These are phyloP conservation scores for Neria commutata DNA, from an alignment of 2,888 invertebrate species.

Conservation along the genomic window DNA sequence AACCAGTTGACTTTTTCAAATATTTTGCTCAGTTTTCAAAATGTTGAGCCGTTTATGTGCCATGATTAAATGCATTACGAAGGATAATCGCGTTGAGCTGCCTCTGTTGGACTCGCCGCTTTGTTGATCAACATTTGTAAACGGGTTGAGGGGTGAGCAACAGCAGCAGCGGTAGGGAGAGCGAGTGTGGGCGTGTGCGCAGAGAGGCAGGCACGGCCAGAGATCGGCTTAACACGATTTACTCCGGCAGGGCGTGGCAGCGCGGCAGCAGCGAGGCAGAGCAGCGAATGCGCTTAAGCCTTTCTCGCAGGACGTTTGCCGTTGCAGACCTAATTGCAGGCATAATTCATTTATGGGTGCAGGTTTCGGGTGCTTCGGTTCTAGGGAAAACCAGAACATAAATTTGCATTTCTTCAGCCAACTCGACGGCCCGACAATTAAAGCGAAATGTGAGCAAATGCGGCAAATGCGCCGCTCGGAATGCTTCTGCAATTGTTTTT, in stretches of 20 bases:
- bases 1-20: conserved; percentile 58
- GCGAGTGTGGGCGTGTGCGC: conserved; percentile 29
- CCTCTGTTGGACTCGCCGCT: conserved; percentile 34
- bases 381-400: conserved; percentile 37
- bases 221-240: conserved; percentile 41
- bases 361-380: conserved; percentile 22
- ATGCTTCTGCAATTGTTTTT: conserved; percentile 4
- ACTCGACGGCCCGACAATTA: conserved; percentile 23
- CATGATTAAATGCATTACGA: conserved; percentile 53
- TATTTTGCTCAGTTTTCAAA: conserved; percentile 49
- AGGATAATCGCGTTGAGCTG: conserved; percentile 53
- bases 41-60: conserved; percentile 41
- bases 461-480: conserved; percentile 39
- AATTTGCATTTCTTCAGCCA: conserved; percentile 41
- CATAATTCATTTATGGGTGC: conserved; percentile 54
- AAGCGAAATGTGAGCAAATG: conserved; percentile 18
- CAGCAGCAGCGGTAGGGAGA: neutral
- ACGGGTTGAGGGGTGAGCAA: conserved; percentile 41
- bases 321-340: conserved; percentile 44
- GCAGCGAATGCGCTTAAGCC: conserved; percentile 47
- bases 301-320: conserved; percentile 17
- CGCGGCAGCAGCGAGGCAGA: conserved; percentile 27
- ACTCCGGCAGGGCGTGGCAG: conserved; percentile 26
- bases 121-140: conserved; percentile 62
- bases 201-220: conserved; percentile 27